A percentile compares a stretch with the other conserved stretches of the same genome.
Conservation (phyloP, 2,113 vertebrate species). For the Notarius lentiginosus region DNA sequence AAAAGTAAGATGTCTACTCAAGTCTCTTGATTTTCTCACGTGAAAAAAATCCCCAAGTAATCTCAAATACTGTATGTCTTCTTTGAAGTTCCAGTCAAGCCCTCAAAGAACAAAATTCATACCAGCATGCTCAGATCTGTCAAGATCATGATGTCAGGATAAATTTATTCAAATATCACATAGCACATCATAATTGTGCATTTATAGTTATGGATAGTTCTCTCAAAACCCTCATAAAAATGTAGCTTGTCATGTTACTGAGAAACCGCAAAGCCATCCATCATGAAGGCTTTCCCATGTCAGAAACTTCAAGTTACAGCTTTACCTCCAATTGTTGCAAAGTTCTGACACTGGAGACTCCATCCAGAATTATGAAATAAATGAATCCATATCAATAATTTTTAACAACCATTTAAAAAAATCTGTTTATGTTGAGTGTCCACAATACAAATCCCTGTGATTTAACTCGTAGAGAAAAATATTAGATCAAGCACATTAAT, state of each 20-base stretch:
- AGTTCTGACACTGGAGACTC: background rate
- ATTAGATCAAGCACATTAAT: background rate
- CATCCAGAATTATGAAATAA: background rate
- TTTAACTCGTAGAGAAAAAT: background rate
- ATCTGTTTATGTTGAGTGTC: background rate
- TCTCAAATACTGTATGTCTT: background rate
- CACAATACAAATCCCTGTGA: background rate
- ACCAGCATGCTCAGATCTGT: background rate
- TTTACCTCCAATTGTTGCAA: no score
- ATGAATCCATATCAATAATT: background rate
- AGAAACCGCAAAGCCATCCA: background rate
- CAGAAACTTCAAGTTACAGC: background rate
- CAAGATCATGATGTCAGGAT: background rate
- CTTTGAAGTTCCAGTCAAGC: background rate
- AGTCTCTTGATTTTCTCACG: background rate
- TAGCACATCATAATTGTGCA: background rate
- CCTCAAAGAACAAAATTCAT: background rate
- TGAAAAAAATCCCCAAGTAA: background rate
- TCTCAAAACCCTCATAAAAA: background rate
- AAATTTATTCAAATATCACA: background rate
- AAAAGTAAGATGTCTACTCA: background rate
- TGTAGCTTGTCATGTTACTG: background rate
- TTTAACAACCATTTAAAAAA: no score
- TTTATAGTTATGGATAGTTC: background rate
- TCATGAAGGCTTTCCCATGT: background rate